These are phyloP conservation scores for Alouatta palliata DNA, from an alignment of 2,113 vertebrate species.

Conservation along the genomic window DNA sequence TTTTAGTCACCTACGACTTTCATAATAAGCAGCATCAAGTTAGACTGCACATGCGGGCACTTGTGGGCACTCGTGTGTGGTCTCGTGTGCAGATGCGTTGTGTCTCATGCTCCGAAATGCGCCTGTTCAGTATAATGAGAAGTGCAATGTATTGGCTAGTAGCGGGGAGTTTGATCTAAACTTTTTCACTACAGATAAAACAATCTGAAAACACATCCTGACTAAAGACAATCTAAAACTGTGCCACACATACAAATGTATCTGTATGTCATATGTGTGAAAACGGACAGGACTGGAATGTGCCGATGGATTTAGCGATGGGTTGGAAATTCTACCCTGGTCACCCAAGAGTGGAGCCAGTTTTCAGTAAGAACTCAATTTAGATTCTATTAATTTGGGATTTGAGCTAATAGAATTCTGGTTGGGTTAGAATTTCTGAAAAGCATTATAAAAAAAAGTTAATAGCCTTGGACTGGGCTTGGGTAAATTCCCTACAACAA, in stretches of 20 bases:
- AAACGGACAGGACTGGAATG: no score
- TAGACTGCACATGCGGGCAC: not conserved
- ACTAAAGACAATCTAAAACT: not conserved
- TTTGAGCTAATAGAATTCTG: not conserved
- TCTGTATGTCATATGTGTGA: not conserved
- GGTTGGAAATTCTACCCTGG: not conserved
- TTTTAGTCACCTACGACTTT: not conserved
- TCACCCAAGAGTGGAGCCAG: not conserved
- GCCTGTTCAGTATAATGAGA: not conserved
- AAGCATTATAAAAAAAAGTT: not conserved
- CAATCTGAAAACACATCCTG: not conserved
- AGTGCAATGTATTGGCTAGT: not conserved
- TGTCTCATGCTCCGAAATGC: not conserved
- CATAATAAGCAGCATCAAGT: not conserved
- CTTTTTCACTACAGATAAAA: not conserved
- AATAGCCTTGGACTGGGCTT: not conserved
- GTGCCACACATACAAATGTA: not conserved
- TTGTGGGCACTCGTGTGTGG: not conserved
- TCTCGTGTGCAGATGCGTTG: not conserved
- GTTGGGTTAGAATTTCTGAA: not conserved
- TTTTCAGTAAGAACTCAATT: not conserved
- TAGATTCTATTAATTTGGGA: not conserved
- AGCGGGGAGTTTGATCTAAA: not conserved
- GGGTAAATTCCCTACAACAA: not conserved
- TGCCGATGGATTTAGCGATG: not conserved